Evolutionary conservation across 2,888 invertebrate genomes (phyloP).

Genomic region (Synanthedon myopaeformis): DNA sequence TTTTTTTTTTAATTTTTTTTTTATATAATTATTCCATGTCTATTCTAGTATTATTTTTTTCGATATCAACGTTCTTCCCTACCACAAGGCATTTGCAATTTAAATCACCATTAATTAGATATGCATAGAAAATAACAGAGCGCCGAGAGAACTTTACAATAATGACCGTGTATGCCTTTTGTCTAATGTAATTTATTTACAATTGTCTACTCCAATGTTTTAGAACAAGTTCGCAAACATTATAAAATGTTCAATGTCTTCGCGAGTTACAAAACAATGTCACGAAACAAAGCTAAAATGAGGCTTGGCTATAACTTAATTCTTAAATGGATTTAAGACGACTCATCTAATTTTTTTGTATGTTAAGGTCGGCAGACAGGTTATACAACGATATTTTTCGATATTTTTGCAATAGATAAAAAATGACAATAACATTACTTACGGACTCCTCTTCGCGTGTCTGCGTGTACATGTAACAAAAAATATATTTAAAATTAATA

Average conservation of each 20-base stretch:
- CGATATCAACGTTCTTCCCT: slow-evolving; percentile 6
- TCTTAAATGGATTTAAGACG: too few species aligned
- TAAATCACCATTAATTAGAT: slow-evolving; percentile 48
- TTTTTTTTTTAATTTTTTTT: too few species aligned
- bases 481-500: too few species aligned
- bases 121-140: slow-evolving; percentile 48
- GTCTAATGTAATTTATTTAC: slow-evolving; percentile 3
- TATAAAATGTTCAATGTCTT: background rate
- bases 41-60: slow-evolving; percentile 16
- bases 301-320: too few species aligned
- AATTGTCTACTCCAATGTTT: background rate
- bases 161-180: slow-evolving; percentile 21
- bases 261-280: background rate
- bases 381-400: too few species aligned
- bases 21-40: slow-evolving; percentile 1
- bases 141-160: slow-evolving; percentile 13
- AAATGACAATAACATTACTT: too few species aligned
- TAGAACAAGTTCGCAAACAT: background rate
- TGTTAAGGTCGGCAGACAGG: too few species aligned
- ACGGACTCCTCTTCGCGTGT: too few species aligned
- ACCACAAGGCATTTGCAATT: slow-evolving; percentile 41
- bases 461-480: too few species aligned
- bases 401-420: too few species aligned
- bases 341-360: too few species aligned
- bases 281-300: too few species aligned